phyloP scores from a whole-genome alignment of 2,113 vertebrate genomes.

The Poeciliopsis prolifica region DNA sequence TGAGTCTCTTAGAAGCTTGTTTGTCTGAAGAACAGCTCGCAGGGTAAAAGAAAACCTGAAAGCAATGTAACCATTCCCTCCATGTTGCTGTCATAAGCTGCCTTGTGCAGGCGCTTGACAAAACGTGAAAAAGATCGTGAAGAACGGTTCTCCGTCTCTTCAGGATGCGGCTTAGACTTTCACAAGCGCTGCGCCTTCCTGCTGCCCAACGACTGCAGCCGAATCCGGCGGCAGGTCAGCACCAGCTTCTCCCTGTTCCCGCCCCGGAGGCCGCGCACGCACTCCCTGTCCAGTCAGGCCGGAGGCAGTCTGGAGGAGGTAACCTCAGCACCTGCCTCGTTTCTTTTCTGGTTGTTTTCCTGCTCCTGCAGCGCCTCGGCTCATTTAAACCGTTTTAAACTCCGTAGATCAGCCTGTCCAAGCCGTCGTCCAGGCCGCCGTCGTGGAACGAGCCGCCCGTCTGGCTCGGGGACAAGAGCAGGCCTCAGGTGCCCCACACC shows the following conservation, averaged over 20 bases:
- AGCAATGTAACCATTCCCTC: background rate
- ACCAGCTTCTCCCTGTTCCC: slow-evolving; percentile 85
- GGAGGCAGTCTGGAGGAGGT: slow-evolving; percentile 82
- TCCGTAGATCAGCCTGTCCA: slow-evolving; percentile 76
- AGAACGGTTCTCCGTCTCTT: background rate
- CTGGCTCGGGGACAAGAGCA: slow-evolving; percentile 75
- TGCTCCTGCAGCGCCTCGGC: too few species aligned
- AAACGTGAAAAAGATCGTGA: background rate
- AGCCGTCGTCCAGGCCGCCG: slow-evolving; percentile 61
- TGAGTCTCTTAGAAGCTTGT: too few species aligned
- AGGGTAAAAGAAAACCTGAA: too few species aligned
- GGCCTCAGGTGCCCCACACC: slow-evolving; percentile 84
- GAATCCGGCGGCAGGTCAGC: slow-evolving; percentile 81
- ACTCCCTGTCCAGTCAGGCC: slow-evolving; percentile 75
- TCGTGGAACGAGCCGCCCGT: slow-evolving; percentile 81
- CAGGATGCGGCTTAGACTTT: slow-evolving; percentile 89
- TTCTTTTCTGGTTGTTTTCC: too few species aligned
- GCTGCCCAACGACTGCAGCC: slow-evolving; percentile 85
- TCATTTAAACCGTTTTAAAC: background rate
- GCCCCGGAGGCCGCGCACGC: slow-evolving; percentile 61
- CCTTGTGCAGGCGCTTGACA: background rate
- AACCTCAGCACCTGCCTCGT: background rate
- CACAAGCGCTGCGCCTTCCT: slow-evolving; percentile 88
- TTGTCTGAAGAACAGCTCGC: too few species aligned
- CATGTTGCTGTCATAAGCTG: background rate